Evolutionary conservation across 2,888 invertebrate species (phyloP), one percentile per base, ranked within the genome.

Genomic region (Agriotes lineatus): DNA sequence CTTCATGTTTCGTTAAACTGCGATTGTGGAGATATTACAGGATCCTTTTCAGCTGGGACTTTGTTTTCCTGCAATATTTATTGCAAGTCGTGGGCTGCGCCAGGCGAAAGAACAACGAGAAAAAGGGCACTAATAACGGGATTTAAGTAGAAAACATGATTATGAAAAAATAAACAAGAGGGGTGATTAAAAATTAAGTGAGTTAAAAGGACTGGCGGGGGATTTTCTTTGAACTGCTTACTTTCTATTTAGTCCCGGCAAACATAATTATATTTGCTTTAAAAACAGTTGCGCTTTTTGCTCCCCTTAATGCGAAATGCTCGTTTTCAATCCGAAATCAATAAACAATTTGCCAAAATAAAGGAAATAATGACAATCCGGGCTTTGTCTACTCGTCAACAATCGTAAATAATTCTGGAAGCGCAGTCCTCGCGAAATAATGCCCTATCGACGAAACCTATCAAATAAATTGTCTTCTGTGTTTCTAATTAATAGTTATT

Each of bases 141-240:
- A 52, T 52, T 33, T 14, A 30, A 33, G 33, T 14, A 33, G 30
- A 18, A n/a, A 52, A 52, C 18, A 19, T 35, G 52, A 52, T 52
- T 52, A 52, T 18, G 52, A 52, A 52, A 25, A 52, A 52, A 52
- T 52, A 52, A 52, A 52, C 19, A 52, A 52, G 14, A 30, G n/a
- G 30, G 30, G 25, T 50, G 14, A 52, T 52, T 52, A 52, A 33
- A 52, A 52, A 52, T 30, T 52, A 52, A 52, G 3, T 9, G 16
- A 30, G 16, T 52, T 30, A 33, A 33, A 33, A 48, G 10, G 7
- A 20, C 16, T 16, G 30, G 18, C 33, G 30, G 2, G 7, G 12
- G 33, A 14, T 5, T 7, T 16, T 18, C 50, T 50, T 50, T 50
- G 25, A 12, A 10, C 16, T 30, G 16, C 33, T 19, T 19, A 25